Percentiles rank a stretch among this genome's conserved stretches.
Evolutionary conservation across 2,888 invertebrate species (phyloP).

Genomic region (Dendrolimus pini): DNA sequence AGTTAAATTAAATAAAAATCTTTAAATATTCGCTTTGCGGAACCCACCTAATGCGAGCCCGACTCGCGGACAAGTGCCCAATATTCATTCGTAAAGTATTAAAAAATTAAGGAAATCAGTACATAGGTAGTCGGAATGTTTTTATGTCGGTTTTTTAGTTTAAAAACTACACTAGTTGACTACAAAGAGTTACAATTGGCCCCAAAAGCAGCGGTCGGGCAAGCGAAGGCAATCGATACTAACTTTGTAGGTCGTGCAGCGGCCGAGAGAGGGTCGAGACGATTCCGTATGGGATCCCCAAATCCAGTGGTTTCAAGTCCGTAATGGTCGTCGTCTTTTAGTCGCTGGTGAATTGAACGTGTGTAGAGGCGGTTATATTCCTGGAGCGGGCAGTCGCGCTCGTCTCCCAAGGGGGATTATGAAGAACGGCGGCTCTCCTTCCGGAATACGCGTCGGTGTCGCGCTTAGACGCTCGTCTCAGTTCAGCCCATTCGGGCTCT

Average conservation of each 20-base stretch:
- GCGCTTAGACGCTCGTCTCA: slow-evolving; percentile 24
- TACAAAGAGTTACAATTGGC: too few relatives aligned
- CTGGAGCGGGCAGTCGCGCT: slow-evolving; percentile 23
- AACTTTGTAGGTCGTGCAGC: slow-evolving; percentile 3
- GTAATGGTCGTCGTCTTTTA: neutral
- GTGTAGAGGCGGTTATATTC: neutral
- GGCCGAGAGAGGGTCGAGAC: slow-evolving; percentile 4
- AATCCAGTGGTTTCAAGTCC: neutral
- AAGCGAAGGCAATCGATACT: slow-evolving; percentile 17
- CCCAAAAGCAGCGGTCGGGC: neutral
- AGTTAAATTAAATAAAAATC: too few relatives aligned
- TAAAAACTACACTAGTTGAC: too few relatives aligned
- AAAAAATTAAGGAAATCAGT: too few relatives aligned
- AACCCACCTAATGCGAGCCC: too few relatives aligned
- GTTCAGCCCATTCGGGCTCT: slow-evolving; percentile 51
- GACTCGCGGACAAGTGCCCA: too few relatives aligned
- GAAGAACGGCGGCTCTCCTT: slow-evolving; percentile 18
- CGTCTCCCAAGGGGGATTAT: slow-evolving; percentile 33
- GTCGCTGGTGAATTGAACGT: neutral
- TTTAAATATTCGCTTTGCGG: too few relatives aligned
- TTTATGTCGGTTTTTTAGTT: too few relatives aligned
- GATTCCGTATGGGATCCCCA: slow-evolving; percentile 5
- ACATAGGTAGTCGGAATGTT: too few relatives aligned
- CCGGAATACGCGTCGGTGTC: slow-evolving; percentile 6
- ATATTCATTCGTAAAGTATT: too few relatives aligned